Percentiles rank a stretch among this genome's conserved stretches.
Conservation (phyloP, 2,888 invertebrate species). For the Leucophenga maculata region DNA sequence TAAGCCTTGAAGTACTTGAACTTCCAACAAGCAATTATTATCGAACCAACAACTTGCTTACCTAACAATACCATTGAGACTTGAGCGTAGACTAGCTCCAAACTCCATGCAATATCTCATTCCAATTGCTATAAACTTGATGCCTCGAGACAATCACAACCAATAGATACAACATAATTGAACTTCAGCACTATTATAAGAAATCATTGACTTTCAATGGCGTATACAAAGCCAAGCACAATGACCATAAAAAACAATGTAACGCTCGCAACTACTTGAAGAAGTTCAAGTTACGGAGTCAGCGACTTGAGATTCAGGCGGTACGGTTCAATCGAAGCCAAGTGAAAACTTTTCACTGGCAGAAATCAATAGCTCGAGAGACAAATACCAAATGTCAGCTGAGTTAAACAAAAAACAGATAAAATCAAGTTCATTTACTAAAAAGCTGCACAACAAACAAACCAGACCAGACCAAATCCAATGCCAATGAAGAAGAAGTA, state of each 20-base stretch:
- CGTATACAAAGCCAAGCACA: constrained; percentile 33
- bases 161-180: constrained; percentile 22
- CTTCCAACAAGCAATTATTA: constrained; percentile 4
- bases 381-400: constrained; percentile 21
- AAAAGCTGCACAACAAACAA: constrained; percentile 45
- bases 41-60: background rate
- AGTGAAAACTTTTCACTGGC: constrained; percentile 46
- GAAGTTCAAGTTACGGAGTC: constrained; percentile 43
- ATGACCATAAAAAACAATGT: constrained; percentile 53
- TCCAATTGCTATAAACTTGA: background rate
- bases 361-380: constrained; percentile 50
- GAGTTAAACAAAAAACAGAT: constrained; percentile 45
- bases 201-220: constrained; percentile 57
- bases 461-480: constrained; percentile 18
- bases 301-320: background rate
- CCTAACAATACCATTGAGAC: constrained; percentile 14
- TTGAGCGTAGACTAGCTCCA: background rate
- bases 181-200: constrained; percentile 26
- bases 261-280: constrained; percentile 43
- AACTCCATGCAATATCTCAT: background rate
- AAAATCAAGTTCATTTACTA: constrained; percentile 65
- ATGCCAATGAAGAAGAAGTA: constrained; percentile 1
- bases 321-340: constrained; percentile 36
- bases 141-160: constrained; percentile 8
- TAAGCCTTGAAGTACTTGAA: background rate